Conservation (phyloP, 2,113 vertebrate species). For the Micronisus gabar region DNA sequence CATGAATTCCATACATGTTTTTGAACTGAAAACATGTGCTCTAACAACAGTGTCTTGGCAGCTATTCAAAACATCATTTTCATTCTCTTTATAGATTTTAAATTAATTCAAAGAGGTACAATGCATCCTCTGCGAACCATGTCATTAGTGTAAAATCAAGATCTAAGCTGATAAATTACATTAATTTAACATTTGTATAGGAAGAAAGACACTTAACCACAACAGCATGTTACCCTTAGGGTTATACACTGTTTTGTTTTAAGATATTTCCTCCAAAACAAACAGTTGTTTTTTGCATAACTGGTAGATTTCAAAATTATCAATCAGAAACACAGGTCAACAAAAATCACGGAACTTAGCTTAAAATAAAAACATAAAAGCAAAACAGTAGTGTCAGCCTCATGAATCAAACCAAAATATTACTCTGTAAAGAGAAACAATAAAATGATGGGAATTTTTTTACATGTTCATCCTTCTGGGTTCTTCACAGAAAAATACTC, state of each 20-base stretch:
- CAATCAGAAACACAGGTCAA: not conserved
- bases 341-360: not conserved
- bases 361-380: not conserved
- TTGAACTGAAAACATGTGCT: slow-evolving; percentile 25
- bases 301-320: not conserved
- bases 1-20: slow-evolving; percentile 41
- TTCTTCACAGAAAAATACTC: not conserved
- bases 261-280: not conserved
- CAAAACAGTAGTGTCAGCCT: not conserved
- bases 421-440: not conserved
- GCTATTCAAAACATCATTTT: not conserved
- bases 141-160: slow-evolving; percentile 26
- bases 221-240: not conserved
- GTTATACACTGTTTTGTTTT: not conserved
- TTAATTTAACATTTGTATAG: not conserved
- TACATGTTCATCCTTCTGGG: not conserved
- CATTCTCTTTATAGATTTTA: not conserved
- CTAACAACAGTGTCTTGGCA: not conserved
- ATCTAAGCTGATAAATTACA: slow-evolving; percentile 21
- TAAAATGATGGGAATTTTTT: not conserved
- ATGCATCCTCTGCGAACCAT: not conserved
- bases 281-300: not conserved
- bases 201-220: not conserved
- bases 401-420: not conserved
- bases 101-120: slow-evolving; percentile 11